phyloP scores from a whole-genome alignment of 2,888 invertebrate genomes.

The Spodoptera littoralis region DNA sequence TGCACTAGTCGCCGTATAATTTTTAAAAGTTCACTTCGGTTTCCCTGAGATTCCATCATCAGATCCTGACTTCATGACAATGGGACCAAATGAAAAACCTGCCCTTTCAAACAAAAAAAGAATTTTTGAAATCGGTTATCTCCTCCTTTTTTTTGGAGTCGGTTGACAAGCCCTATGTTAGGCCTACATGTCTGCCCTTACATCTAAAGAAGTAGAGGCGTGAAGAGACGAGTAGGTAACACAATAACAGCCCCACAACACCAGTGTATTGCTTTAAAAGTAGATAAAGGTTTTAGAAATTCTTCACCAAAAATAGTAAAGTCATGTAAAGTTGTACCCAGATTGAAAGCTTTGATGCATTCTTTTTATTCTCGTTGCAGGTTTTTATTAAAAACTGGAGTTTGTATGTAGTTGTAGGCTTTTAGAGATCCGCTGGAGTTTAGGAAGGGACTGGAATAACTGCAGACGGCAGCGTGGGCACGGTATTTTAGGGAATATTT shows the following conservation, averaged over 20 bases:
- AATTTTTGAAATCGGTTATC: too few species aligned
- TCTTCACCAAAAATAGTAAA: conserved; percentile 29
- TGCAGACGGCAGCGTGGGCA: not conserved
- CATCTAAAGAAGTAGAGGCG: too few species aligned
- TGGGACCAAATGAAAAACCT: too few species aligned
- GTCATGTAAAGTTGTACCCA: conserved; percentile 13
- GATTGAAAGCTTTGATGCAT: conserved; percentile 51
- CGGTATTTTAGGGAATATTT: conserved; percentile 1
- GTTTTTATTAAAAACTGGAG: conserved; percentile 58
- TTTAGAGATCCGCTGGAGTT: conserved; percentile 19
- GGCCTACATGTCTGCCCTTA: too few species aligned
- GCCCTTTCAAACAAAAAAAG: too few species aligned
- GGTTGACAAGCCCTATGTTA: too few species aligned
- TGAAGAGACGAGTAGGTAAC: not conserved
- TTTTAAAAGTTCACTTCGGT: too few species aligned
- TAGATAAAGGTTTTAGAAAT: conserved; percentile 31
- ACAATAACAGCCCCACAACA: conserved; percentile 1
- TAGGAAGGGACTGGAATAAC: not conserved
- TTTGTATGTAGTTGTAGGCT: conserved; percentile 36
- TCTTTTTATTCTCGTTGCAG: conserved; percentile 37
- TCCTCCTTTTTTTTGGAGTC: too few species aligned
- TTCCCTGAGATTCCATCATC: too few species aligned
- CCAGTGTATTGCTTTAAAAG: conserved; percentile 17
- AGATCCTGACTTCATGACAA: too few species aligned
- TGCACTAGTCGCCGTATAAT: too few species aligned